Base-by-base conservation (phyloP, 2,888 invertebrate species). In the Xylota sylvarum region DNA sequence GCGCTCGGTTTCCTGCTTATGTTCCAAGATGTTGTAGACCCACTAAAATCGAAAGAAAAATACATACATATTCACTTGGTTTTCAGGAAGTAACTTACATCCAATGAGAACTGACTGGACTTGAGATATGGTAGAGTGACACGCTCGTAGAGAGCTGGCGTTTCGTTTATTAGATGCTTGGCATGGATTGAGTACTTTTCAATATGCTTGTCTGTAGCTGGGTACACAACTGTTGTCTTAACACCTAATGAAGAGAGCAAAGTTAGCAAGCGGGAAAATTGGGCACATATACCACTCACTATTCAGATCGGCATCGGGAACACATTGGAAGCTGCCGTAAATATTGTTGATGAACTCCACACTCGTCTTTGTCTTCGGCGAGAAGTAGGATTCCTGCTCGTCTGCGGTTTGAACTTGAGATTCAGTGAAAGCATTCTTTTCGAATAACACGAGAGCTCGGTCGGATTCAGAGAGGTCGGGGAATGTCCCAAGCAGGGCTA, bases 1-100 rank as follows among this genome's bases (percentile, higher is more conserved):
- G 87, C 97, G 94, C 27, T 99, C 98, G 2, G 94, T 93, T 93
- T 99, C 99, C 58, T 96, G 95, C 91, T 97, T 97, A 90, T 98
- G 97, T 74, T 98, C 97, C 69, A 99, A 92, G 86, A 99, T 98
- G 92, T 99, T 99, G 92, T 97, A 97, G 0, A 99, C 97, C 99
- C 99, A 99, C 97, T 98, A 93, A 19, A 60, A 60, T 19, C 27
- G n/a, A 87, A 37, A 46, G 37, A 27, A 69, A 77, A 52, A 19
- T 17, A 19, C 14, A 77, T 14, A 32, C 19, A 14, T 60, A 5
- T 19, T 30, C 30, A 2, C 5, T 12, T 72, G 55, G 40, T 67
- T 10, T 19, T 46, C 1, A 50, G 1, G 19, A 17, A 72, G 43
- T 60, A 62, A 89, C 88, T 89, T 93, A 97, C 98, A 94, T 97